Percentiles rank a stretch among this genome's conserved stretches.
Conservation (phyloP, 2,888 invertebrate species). For the Pardosa pseudoannulata region DNA sequence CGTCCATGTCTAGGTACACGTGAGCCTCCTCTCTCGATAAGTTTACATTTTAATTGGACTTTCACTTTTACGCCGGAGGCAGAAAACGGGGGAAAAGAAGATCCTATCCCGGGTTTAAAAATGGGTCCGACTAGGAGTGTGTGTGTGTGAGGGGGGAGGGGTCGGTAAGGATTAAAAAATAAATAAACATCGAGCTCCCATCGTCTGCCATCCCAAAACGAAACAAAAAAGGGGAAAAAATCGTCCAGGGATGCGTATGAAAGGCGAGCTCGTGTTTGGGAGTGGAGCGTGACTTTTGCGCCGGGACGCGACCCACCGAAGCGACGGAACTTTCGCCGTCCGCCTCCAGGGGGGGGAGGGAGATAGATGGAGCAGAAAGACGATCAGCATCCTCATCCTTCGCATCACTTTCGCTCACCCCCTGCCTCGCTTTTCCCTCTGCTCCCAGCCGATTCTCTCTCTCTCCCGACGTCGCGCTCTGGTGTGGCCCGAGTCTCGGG, state of each 20-base stretch:
- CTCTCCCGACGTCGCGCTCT: conserved; percentile 9
- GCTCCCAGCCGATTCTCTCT: neutral
- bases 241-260: neutral
- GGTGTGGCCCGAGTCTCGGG: no score
- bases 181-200: neutral
- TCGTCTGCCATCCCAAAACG: neutral
- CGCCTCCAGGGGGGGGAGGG: conserved; percentile 31
- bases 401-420: conserved; percentile 24
- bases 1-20: no score
- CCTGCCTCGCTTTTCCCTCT: neutral
- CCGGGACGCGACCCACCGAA: conserved; percentile 58
- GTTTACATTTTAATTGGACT: neutral
- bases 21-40: neutral
- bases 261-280: neutral
- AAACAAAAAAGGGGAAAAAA: neutral
- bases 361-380: conserved; percentile 66
- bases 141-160: no score
- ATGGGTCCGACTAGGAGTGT: conserved; percentile 13
- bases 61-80: neutral
- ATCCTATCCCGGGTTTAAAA: conserved; percentile 6
- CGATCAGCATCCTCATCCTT: conserved; percentile 55
- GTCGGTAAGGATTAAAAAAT: neutral
- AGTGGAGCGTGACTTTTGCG: conserved; percentile 55
- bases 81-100: neutral
- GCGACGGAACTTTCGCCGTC: conserved; percentile 57